Conservation (phyloP, 2,888 invertebrate genomes). For the Lepetodrilus schrolli region DNA sequence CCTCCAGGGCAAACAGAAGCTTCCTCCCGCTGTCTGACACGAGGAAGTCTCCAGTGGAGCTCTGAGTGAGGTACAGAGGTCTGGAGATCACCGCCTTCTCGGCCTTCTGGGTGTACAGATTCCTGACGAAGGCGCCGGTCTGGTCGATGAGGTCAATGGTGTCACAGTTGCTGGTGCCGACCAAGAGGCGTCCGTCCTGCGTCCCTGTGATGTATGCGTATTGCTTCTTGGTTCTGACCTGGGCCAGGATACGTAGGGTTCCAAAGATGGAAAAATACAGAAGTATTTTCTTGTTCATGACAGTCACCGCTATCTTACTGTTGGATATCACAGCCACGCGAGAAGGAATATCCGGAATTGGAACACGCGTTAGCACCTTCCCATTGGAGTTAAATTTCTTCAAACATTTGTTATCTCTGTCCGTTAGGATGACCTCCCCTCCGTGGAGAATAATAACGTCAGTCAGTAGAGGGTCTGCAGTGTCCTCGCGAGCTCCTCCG, state of each 20-base stretch:
- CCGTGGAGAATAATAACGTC: conserved; percentile 37
- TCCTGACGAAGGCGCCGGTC: conserved; percentile 29
- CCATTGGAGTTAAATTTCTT: conserved; percentile 43
- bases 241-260: conserved; percentile 7
- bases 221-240: conserved; percentile 10
- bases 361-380: conserved; percentile 41
- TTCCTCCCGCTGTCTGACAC: conserved; percentile 41
- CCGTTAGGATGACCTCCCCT: conserved; percentile 43
- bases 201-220: conserved; percentile 26
- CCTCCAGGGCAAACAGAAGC: conserved; percentile 31
- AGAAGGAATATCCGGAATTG: conserved; percentile 38
- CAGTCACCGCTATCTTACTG: conserved; percentile 38
- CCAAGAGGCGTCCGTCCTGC: conserved; percentile 28
- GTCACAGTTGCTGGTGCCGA: conserved; percentile 40
- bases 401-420: conserved; percentile 43
- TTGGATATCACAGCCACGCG: conserved; percentile 41
- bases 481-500: conserved; percentile 39
- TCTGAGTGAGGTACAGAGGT: conserved; percentile 36
- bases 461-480: conserved; percentile 38
- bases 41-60: conserved; percentile 19
- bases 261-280: conserved; percentile 38
- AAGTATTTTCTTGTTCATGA: conserved; percentile 38
- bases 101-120: conserved; percentile 34
- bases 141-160: conserved; percentile 39
- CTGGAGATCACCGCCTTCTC: conserved; percentile 31